Evolutionary conservation across 1,140 invertebrate genomes (phyloP).

Genomic region (Saccostrea echinata): DNA sequence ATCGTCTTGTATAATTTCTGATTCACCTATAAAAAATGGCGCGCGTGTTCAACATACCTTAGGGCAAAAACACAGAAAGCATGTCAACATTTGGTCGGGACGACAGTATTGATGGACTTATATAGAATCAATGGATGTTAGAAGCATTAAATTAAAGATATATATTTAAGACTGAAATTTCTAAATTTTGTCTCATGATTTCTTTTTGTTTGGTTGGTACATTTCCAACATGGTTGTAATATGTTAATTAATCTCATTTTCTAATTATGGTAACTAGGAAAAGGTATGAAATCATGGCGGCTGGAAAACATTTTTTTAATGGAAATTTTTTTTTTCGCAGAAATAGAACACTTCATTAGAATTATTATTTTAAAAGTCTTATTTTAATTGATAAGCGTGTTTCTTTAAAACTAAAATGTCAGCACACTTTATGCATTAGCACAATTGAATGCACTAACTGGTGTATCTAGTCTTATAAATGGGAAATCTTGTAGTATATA

Average conservation of each 20-base stretch:
- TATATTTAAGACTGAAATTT: no score
- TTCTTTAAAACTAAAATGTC: neutral
- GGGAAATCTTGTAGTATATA: neutral
- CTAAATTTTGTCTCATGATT: no score
- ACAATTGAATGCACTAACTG: neutral
- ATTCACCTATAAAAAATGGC: conserved; percentile 38
- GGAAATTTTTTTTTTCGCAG: no score
- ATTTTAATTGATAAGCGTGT: neutral
- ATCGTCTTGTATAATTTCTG: conserved; percentile 8
- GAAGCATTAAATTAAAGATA: neutral
- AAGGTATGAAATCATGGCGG: no score
- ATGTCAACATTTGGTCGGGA: conserved; percentile 23
- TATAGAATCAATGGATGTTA: neutral
- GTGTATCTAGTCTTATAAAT: neutral
- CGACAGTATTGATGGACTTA: neutral
- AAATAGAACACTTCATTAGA: no score
- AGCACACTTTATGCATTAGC: neutral
- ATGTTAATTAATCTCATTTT: neutral
- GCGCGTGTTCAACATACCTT: conserved; percentile 1
- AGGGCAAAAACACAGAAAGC: neutral
- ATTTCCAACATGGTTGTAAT: neutral
- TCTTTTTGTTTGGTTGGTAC: no score
- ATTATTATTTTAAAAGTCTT: no score
- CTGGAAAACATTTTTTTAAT: no score
- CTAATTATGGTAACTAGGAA: neutral